Conservation (phyloP, 2,888 invertebrate species). For the Thyatira batis region DNA sequence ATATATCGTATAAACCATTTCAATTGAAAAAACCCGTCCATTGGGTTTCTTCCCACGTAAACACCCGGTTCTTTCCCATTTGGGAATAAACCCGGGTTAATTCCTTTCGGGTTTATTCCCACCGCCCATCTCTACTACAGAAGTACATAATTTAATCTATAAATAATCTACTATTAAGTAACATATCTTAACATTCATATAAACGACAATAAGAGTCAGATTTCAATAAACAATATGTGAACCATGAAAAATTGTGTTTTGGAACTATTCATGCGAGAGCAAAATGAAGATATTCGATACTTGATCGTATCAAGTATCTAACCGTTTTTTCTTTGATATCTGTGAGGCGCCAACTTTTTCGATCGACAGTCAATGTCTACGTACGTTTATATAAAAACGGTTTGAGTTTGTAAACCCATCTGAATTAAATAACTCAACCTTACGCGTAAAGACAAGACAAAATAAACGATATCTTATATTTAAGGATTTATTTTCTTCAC, state of each 20-base stretch:
- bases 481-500: too few relatives aligned
- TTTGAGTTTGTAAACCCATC: background rate
- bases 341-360: constrained; percentile 65
- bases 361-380: constrained; percentile 14
- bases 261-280: constrained; percentile 57
- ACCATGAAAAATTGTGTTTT: constrained; percentile 63
- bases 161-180: constrained; percentile 22
- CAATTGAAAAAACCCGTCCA: too few relatives aligned
- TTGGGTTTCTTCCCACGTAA: too few relatives aligned
- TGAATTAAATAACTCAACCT: too few relatives aligned
- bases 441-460: too few relatives aligned
- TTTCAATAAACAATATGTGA: constrained; percentile 45
- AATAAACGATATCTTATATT: too few relatives aligned
- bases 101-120: too few relatives aligned
- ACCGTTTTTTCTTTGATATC: constrained; percentile 44
- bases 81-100: too few relatives aligned
- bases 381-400: constrained; percentile 18
- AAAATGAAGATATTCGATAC: constrained; percentile 48
- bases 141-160: too few relatives aligned
- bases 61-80: too few relatives aligned
- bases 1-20: too few relatives aligned
- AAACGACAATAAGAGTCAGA: constrained; percentile 38
- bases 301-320: constrained; percentile 54
- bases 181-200: constrained; percentile 28
- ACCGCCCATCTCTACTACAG: too few relatives aligned